These are phyloP conservation scores for Chymomyza costata DNA, from an alignment of 1,140 invertebrate genomes.

Conservation along the genomic window DNA sequence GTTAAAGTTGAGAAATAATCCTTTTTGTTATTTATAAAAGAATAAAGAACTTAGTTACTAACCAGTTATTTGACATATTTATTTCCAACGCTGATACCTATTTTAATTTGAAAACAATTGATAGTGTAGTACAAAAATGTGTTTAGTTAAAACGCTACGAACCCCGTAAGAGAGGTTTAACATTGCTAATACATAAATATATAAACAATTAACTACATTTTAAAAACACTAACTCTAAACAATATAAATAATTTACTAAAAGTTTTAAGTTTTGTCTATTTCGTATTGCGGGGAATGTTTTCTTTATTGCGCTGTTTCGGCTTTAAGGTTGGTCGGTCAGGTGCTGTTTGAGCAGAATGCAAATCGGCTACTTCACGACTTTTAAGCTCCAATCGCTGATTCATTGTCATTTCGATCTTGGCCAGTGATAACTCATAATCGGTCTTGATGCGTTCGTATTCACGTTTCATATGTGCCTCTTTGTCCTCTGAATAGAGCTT, in stretches of 20 bases:
- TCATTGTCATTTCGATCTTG: slow-evolving; percentile 59
- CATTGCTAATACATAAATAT: background rate
- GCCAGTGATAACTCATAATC: slow-evolving; percentile 60
- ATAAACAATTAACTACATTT: slow-evolving; percentile 29
- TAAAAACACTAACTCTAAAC: background rate
- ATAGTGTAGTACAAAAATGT: too few relatives aligned
- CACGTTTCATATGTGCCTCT: slow-evolving; percentile 64
- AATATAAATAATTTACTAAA: background rate
- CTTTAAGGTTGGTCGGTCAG: too few relatives aligned
- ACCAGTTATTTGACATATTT: too few relatives aligned
- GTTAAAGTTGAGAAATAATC: too few relatives aligned
- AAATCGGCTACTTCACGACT: slow-evolving; percentile 29
- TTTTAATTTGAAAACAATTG: too few relatives aligned
- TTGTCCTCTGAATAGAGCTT: slow-evolving; percentile 75
- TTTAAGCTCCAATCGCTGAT: slow-evolving; percentile 44
- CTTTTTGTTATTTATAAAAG: too few relatives aligned
- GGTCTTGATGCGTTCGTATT: slow-evolving; percentile 63
- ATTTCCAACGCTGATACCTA: too few relatives aligned
- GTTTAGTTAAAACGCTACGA: too few relatives aligned
- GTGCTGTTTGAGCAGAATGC: background rate
- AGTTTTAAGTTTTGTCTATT: slow-evolving; percentile 11
- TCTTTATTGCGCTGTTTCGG: slow-evolving; percentile 32
- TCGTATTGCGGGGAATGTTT: slow-evolving; percentile 47
- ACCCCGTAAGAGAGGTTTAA: too few relatives aligned
- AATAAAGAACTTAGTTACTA: too few relatives aligned